phyloP scores from a whole-genome alignment of 2,113 vertebrate genomes.

The Anthoscopus minutus region DNA sequence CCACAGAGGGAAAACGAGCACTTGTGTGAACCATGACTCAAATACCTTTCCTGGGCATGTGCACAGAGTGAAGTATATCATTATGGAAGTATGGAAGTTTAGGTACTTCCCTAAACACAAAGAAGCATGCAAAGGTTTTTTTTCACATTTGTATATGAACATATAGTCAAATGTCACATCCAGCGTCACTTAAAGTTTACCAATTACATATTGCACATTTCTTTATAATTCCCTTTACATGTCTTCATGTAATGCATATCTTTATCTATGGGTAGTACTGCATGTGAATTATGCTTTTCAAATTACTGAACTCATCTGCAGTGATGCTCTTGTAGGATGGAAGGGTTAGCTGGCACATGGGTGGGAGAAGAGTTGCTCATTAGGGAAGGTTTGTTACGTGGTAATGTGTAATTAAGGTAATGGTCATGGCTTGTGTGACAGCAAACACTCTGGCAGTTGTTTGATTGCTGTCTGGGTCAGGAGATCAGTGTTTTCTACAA shows the following conservation, averaged over 20 bases:
- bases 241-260: constrained; percentile 24
- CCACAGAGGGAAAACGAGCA: neutral
- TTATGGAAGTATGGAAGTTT: neutral
- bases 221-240: neutral
- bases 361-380: constrained; percentile 69
- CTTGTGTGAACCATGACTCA: neutral
- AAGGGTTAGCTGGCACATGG: constrained; percentile 52
- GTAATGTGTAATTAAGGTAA: constrained; percentile 74
- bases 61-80: neutral
- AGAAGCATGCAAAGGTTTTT: neutral
- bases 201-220: neutral
- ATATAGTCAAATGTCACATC: neutral
- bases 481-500: constrained; percentile 70
- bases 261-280: constrained; percentile 48
- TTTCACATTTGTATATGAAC: neutral
- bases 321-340: constrained; percentile 65
- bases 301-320: constrained; percentile 26
- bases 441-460: constrained; percentile 63
- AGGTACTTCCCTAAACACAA: neutral
- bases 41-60: neutral
- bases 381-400: constrained; percentile 73
- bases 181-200: neutral
- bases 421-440: constrained; percentile 66
- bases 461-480: constrained; percentile 74
- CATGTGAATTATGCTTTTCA: constrained; percentile 48